Evolutionary conservation across 2,888 invertebrate species (phyloP).

Genomic region (Limnephilus auricula): DNA sequence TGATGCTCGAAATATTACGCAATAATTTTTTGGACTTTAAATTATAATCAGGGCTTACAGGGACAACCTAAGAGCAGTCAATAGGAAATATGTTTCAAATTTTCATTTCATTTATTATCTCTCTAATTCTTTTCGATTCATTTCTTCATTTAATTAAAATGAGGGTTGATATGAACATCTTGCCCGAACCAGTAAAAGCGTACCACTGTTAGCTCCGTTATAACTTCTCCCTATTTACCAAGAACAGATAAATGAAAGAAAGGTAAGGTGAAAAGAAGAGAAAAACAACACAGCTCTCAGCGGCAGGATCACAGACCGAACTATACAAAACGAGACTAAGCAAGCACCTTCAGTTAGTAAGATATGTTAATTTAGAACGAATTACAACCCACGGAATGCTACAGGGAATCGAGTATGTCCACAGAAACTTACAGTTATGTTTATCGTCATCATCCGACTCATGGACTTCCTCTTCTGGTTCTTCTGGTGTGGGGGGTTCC

Average conservation of each 20-base stretch:
- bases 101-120: too few relatives aligned
- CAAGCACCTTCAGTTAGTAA: conserved; percentile 47
- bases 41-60: too few relatives aligned
- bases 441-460: not conserved
- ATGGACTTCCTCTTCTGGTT: not conserved
- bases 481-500: not conserved
- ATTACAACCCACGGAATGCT: not conserved
- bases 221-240: not conserved
- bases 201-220: not conserved
- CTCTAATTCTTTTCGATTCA: too few relatives aligned
- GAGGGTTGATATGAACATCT: too few relatives aligned
- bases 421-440: not conserved
- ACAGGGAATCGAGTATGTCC: not conserved
- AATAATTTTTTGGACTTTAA: too few relatives aligned
- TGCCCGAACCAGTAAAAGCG: not conserved
- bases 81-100: not conserved
- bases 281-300: not conserved
- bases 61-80: too few relatives aligned
- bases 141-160: not conserved
- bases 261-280: not conserved
- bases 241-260: too few relatives aligned
- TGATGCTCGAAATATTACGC: too few relatives aligned
- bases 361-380: conserved; percentile 26
- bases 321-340: not conserved
- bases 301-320: not conserved